Evolutionary conservation across 2,113 vertebrate species (phyloP).

Genomic region (Apaloderma vittatum): DNA sequence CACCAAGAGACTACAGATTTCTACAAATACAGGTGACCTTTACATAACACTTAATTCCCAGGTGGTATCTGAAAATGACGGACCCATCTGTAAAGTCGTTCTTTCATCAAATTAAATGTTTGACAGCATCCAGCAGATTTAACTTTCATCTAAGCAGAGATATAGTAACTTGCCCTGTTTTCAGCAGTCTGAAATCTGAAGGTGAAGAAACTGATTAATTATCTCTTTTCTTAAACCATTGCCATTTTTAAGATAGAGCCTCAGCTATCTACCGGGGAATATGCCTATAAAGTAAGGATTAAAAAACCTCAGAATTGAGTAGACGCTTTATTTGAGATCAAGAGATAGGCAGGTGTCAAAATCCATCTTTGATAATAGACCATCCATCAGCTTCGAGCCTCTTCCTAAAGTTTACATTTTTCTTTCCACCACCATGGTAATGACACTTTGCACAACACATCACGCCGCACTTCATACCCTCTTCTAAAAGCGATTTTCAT

Average conservation of each 20-base stretch:
- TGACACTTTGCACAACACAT: slow-evolving; percentile 13
- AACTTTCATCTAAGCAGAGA: slow-evolving; percentile 17
- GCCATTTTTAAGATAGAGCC: slow-evolving; percentile 62
- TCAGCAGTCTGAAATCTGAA: slow-evolving; percentile 36
- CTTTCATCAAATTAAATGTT: slow-evolving; percentile 30
- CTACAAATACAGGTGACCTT: slow-evolving; percentile 19
- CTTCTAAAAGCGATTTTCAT: background rate
- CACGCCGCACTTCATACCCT: background rate
- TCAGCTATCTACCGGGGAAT: slow-evolving; percentile 29
- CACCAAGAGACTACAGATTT: background rate
- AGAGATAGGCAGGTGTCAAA: slow-evolving; percentile 76
- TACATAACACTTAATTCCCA: slow-evolving; percentile 28
- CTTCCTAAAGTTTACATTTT: slow-evolving; percentile 26
- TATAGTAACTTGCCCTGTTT: slow-evolving; percentile 1
- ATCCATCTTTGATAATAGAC: slow-evolving; percentile 46
- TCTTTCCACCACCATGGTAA: background rate
- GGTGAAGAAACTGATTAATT: slow-evolving; percentile 67
- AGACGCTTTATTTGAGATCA: slow-evolving; percentile 61
- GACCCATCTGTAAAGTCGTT: background rate
- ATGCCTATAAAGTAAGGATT: slow-evolving; percentile 44
- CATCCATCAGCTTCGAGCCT: slow-evolving; percentile 56
- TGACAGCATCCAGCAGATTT: slow-evolving; percentile 43
- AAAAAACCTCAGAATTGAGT: slow-evolving; percentile 29
- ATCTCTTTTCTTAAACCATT: slow-evolving; percentile 58
- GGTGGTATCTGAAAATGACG: background rate